Base-by-base conservation (phyloP, 2,113 vertebrate species). In the Malurus elegans region DNA sequence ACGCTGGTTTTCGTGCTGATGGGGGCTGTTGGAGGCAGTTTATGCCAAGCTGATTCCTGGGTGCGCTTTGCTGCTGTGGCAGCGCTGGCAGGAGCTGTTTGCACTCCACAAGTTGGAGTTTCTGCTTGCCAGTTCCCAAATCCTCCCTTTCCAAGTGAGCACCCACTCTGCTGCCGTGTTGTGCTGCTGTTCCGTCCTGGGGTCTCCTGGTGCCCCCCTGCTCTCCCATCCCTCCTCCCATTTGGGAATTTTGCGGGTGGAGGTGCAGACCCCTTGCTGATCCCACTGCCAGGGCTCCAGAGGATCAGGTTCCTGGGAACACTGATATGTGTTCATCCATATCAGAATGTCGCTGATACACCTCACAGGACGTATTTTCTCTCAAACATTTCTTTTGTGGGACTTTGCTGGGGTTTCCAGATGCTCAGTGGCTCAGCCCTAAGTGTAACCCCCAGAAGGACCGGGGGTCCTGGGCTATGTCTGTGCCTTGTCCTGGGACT, bases 141-240 rank as follows among this genome's bases (percentile, higher is more conserved):
- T 44, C 15, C 65, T 42, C 51, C 69, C 80, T 71, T 9, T 21
- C 26, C 71, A n/a, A 56, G 56, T 0, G 4, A 79, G 48, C 16
- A 0, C 32, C 65, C 38, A 1, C 72, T 24, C 40, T 0, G 2
- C 6, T 4, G 61, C 36, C 1, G 24, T 1, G 32, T 4, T 10
- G 34, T 45, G 50, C 62, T 65, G 76, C 67, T 32, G 40, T 28
- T 28, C 69, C 47, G 21, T 29, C 54, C 36, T 1, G 2, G 4
- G 31, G 12, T 65, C 66, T n/a, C 48, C n/a, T 12, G 0, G 1
- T 85, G 82, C 16, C 12, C 20, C 21, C 8, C 20, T 4, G n/a
- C 28, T 32, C 15, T 38, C 62, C 51, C 0, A 0, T 4, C 34
- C 15, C 44, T 70, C 53, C 47, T 47, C 1, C 0, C 6, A 0